A percentile compares a stretch with the other conserved stretches of the same genome.
These are phyloP conservation scores for Hucho hucho DNA, from an alignment of 2,113 vertebrate species.

Conservation along the genomic window DNA sequence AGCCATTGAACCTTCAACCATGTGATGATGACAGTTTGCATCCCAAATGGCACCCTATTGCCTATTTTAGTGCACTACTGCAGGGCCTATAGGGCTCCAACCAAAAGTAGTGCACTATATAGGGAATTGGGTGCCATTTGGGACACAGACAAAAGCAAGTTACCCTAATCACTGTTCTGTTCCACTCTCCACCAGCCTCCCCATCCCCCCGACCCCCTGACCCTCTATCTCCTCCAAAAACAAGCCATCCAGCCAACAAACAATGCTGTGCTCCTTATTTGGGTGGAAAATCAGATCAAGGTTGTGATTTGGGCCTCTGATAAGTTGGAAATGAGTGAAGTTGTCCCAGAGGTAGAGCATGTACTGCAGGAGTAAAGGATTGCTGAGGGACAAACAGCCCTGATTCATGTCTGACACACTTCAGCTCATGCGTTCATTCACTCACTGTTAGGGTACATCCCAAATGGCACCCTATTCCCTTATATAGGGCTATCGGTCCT, in stretches of 20 bases:
- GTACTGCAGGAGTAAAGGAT: constrained; percentile 54
- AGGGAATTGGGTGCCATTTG: no score
- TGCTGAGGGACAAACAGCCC: constrained; percentile 48
- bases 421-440: not conserved
- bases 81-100: no score
- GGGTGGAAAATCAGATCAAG: constrained; percentile 9
- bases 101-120: no score
- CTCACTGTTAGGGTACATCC: no score
- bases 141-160: no score
- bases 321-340: constrained; percentile 41
- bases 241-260: constrained; percentile 3
- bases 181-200: constrained; percentile 31
- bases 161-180: no score
- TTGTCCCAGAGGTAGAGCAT: not conserved
- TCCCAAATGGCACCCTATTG: not conserved
- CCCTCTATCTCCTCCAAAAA: not conserved
- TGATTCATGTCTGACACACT: constrained; percentile 17
- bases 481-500: no score
- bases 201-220: not conserved
- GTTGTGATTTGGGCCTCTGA: constrained; percentile 9
- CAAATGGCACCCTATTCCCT: no score
- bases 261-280: constrained; percentile 16
- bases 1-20: not conserved
- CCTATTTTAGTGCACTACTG: no score
- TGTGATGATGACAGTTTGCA: not conserved